Evolutionary conservation across 2,888 invertebrate genomes (phyloP), one percentile per base, ranked within the genome.

Genomic region (Hetaerina titia): DNA sequence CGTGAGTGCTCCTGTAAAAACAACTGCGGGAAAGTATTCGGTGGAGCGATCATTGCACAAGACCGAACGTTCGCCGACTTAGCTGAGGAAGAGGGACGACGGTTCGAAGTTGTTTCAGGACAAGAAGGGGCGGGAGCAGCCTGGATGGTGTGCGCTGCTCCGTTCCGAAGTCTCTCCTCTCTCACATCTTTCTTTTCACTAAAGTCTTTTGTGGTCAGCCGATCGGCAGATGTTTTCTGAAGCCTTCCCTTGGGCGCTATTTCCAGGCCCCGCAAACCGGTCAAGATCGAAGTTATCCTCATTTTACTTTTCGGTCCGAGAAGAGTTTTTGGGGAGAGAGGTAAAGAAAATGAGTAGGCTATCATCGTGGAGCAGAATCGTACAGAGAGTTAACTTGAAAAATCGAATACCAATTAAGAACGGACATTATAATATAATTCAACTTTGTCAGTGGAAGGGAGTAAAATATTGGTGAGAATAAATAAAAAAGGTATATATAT

Each of bases 211-310:
- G 58, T n/a, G 90, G 58, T 11, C 25, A 58, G 90, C 90, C 90
- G 90, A 58, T 90, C 60, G 90, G 22, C 60, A 60, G 90, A 90
- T 90, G 58, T 60, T 58, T 90, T 90, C 60, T 60, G 58, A 60
- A 90, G 56, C 89, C 57, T 25, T 90, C 60, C 90, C 60, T 58
- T 25, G 58, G 90, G 58, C n/a, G n/a, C 90, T 25, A 25, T 60
- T 60, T 60, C 19, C 22, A n/a, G 60, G n/a, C 60, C 4, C 90
- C 13, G 22, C 11, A 60, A 81, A 31, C 81, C 22, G 58, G 22
- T 63, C 13, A 60, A 25, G 90, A 90, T 58, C 90, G 90, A 60
- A 90, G 90, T 19, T 90, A 13, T 60, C 60, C 6, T 15, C 17
- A 60, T 17, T 60, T 60, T 60, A 60, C 25, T 90, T 57, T 57